Percentiles rank a stretch among this genome's conserved stretches.
Evolutionary conservation across 2,113 vertebrate species (phyloP).

Genomic region (Rhinolophus ferrumequinum): DNA sequence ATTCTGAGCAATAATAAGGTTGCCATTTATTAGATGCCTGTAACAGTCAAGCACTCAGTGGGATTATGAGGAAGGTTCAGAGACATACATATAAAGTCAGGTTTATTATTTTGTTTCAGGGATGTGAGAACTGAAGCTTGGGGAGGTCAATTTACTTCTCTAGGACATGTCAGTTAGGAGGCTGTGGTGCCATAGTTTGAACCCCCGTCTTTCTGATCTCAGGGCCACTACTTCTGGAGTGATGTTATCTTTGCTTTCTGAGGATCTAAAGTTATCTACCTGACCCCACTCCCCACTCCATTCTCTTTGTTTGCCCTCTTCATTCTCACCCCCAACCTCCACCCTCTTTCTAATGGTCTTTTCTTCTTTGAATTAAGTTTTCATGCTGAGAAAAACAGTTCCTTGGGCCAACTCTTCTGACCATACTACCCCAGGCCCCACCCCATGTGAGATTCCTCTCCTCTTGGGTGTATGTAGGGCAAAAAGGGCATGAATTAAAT

Average conservation of each 20-base stretch:
- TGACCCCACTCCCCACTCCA: rapidly evolving
- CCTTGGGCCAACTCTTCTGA: background rate
- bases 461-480: background rate
- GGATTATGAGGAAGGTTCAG: background rate
- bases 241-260: background rate
- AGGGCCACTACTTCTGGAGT: background rate
- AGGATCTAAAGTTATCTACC: too few relatives aligned
- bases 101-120: background rate
- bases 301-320: background rate
- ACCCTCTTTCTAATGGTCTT: background rate
- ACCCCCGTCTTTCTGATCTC: background rate
- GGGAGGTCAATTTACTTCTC: background rate
- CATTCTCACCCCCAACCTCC: background rate
- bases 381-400: background rate
- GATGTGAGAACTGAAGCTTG: background rate
- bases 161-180: background rate
- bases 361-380: background rate
- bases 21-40: background rate
- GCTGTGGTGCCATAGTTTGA: background rate
- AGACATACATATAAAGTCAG: background rate
- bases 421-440: too few relatives aligned
- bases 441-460: background rate
- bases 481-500: background rate
- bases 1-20: background rate
- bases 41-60: background rate